Evolutionary conservation across 2,113 vertebrate genomes (phyloP), one percentile per base, ranked within the genome.

Genomic region (Oncorhynchus tshawytscha): DNA sequence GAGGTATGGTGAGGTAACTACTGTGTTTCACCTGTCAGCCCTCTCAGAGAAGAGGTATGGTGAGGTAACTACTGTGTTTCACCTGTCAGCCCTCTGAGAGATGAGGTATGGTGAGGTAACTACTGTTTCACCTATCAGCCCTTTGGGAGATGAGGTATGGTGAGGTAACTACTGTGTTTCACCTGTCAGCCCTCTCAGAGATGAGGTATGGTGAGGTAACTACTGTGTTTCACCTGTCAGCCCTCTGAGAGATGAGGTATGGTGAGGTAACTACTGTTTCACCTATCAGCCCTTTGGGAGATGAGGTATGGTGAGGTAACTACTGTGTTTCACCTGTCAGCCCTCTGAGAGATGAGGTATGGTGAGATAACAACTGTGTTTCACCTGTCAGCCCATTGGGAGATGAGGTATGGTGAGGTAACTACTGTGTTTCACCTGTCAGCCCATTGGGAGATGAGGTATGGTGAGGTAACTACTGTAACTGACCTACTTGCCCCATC

Each of bases 211-310:
- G 25, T 25, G 25, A 25, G 25, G 25, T 27, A 27, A 27, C 25
- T 27, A 27, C 25, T 27, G 25, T 27, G 25, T 25, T 27, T 27
- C 25, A 31, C 82, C 82, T 84, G 79, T 81, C 68, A 71, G 20
- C 29, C 29, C 39, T 27, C 24, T 73, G 64, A 70, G 71, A 67
- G 66, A 39, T 39, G 6, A 39, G 34, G 34, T 39, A 39, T 8
- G 13, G 72, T 82, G 81, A 86, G 45, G 34, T 34, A 6, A 34
- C 31, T 34, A 34, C 31, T 22, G 24, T 15, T 34, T 81, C 64
- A 84, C 83, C 82, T 82, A 78, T 81, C 69, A 72, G n/a, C 31
- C 31, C 45, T n/a, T 18, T 70, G 65, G 67, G 69, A 67, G 59
- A 51, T 51, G 9, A 51, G 48, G 48, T 51, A 51, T 13, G n/a